These are phyloP conservation scores for Druon quercuslanigerum DNA, from an alignment of 1,140 invertebrate species.

Conservation along the genomic window DNA sequence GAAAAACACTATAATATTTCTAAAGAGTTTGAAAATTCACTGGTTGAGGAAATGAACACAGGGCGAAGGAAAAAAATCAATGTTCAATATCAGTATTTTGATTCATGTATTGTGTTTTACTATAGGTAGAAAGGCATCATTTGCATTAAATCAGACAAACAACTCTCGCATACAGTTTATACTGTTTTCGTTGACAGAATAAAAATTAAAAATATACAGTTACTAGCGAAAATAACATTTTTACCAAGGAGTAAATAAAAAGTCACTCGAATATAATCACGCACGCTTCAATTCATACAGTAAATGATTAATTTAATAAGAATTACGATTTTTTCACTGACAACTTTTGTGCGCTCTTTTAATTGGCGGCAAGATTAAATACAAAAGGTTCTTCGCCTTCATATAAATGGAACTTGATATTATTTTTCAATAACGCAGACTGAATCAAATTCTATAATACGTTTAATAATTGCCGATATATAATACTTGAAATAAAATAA, in stretches of 20 bases:
- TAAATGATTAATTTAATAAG: slow-evolving; percentile 10
- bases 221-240: slow-evolving; percentile 15
- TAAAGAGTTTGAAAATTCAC: too few relatives aligned
- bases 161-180: neutral
- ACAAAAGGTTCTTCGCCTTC: neutral
- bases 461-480: neutral
- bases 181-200: neutral
- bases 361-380: slow-evolving; percentile 20
- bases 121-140: neutral
- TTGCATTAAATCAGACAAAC: neutral
- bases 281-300: neutral
- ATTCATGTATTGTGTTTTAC: neutral
- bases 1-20: too few relatives aligned
- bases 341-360: slow-evolving; percentile 17
- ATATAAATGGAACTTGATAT: slow-evolving; percentile 5
- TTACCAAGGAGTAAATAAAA: slow-evolving; percentile 7
- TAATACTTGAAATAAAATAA: slow-evolving; percentile 26
- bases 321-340: slow-evolving; percentile 2
- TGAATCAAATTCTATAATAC: neutral
- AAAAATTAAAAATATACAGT: slow-evolving; percentile 26
- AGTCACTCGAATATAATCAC: neutral
- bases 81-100: neutral
- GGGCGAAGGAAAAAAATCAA: neutral
- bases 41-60: neutral
- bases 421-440: neutral